Conservation (phyloP, 2,797 vertebrate genomes). For the Cynodonichthys magdalenae region DNA sequence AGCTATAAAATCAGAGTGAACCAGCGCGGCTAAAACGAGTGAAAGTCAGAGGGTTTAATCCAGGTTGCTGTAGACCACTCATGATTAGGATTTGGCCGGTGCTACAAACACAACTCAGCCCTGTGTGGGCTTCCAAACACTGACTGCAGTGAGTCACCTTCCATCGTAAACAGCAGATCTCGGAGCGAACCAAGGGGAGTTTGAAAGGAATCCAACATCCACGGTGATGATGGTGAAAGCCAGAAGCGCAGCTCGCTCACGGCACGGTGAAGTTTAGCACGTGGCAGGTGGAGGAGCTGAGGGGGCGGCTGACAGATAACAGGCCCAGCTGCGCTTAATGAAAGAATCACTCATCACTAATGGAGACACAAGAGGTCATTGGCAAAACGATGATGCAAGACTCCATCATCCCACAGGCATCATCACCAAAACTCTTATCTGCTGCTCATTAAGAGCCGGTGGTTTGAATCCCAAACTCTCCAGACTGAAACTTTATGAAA, state of each 20-base stretch:
- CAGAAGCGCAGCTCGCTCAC: slow-evolving; percentile 29
- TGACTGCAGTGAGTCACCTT: slow-evolving; percentile 71
- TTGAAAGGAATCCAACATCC: slow-evolving; percentile 65
- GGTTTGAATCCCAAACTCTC: background rate
- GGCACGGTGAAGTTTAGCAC: slow-evolving; percentile 37
- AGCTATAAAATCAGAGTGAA: slow-evolving; percentile 11
- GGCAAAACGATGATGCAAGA: slow-evolving; percentile 1
- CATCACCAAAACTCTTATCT: too few species aligned
- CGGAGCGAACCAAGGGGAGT: slow-evolving; percentile 41
- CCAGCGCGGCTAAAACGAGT: slow-evolving; percentile 18
- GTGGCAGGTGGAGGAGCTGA: slow-evolving; percentile 36
- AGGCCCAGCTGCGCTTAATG: slow-evolving; percentile 25
- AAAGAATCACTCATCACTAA: slow-evolving; percentile 25
- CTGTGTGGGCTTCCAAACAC: slow-evolving; percentile 56
- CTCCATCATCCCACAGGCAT: background rate
- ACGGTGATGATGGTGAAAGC: slow-evolving; percentile 56
- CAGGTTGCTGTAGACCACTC: slow-evolving; percentile 19
- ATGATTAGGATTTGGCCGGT: slow-evolving; percentile 54
- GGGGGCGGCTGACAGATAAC: slow-evolving; percentile 37
- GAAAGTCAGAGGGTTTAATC: slow-evolving; percentile 27
- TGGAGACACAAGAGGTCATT: slow-evolving; percentile 8
- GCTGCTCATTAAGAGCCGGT: background rate
- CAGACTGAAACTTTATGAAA: too few species aligned
- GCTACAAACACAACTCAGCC: slow-evolving; percentile 37
- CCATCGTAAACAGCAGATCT: slow-evolving; percentile 62